A percentile compares a stretch with the other conserved stretches of the same genome.
Conservation (phyloP, 2,113 vertebrate species). For the Macquaria ambigua region DNA sequence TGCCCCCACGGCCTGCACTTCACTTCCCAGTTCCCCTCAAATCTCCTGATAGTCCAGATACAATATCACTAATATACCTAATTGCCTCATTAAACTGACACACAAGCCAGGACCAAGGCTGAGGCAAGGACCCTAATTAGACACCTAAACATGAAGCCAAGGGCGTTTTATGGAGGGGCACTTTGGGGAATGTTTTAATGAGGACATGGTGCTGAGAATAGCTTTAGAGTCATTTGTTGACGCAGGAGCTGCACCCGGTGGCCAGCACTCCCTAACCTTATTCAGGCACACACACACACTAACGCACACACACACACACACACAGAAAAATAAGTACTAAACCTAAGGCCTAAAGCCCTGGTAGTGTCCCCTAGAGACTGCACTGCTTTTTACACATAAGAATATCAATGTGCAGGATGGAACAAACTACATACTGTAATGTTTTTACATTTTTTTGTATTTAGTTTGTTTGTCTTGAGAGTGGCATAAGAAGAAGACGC, state of each 20-base stretch:
- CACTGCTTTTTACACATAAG: not conserved
- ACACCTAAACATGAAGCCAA: slow-evolving; percentile 81
- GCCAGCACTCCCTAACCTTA: slow-evolving; percentile 45
- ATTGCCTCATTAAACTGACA: slow-evolving; percentile 84
- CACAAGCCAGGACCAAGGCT: slow-evolving; percentile 72
- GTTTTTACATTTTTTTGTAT: no score
- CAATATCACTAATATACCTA: slow-evolving; percentile 73
- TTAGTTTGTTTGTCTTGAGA: no score
- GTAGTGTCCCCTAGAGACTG: not conserved
- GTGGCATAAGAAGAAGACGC: no score
- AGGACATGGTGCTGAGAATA: slow-evolving; percentile 77
- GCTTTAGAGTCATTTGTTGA: slow-evolving; percentile 69
- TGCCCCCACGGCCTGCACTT: slow-evolving; percentile 44
- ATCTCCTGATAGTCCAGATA: slow-evolving; percentile 68
- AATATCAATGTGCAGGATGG: not conserved
- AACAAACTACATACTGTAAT: no score
- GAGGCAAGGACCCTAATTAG: slow-evolving; percentile 79
- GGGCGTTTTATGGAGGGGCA: slow-evolving; percentile 78
- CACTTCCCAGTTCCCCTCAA: slow-evolving; percentile 62
- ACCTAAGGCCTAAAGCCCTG: not conserved
- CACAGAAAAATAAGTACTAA: not conserved
- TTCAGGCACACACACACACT: slow-evolving; percentile 30
- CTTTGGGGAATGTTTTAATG: slow-evolving; percentile 85
- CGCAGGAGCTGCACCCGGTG: slow-evolving; percentile 57
- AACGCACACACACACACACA: slow-evolving; percentile 7